phyloP scores from a whole-genome alignment of 2,888 invertebrate genomes.

The Pelosia muscerda region DNA sequence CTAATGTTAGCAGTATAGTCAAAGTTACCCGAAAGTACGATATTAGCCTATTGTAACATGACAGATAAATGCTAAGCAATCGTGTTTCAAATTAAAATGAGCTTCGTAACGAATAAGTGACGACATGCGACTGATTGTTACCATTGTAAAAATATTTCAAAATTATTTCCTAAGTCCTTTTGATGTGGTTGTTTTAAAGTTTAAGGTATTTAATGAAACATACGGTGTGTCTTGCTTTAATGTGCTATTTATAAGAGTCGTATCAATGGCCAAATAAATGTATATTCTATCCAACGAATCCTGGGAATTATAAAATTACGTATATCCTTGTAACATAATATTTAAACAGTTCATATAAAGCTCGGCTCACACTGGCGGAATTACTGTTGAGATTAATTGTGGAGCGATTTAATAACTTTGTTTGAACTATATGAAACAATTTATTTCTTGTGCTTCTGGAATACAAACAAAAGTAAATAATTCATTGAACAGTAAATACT shows the following conservation, averaged over 20 bases:
- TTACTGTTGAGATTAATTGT: neutral
- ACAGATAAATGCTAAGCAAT: conserved; percentile 31
- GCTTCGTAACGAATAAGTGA: conserved; percentile 64
- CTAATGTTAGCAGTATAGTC: conserved; percentile 6
- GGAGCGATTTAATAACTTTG: neutral
- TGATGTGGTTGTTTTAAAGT: conserved; percentile 48
- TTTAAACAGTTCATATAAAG: neutral
- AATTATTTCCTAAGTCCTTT: conserved; percentile 55
- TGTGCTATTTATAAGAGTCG: conserved; percentile 40
- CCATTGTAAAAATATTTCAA: conserved; percentile 48
- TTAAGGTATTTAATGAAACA: conserved; percentile 46
- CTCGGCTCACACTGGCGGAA: neutral
- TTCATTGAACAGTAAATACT: no score
- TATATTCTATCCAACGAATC: conserved; percentile 17
- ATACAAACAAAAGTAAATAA: neutral
- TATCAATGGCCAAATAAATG: conserved; percentile 29
- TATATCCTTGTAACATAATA: neutral
- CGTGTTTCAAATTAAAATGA: conserved; percentile 52
- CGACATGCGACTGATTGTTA: conserved; percentile 68
- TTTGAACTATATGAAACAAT: neutral
- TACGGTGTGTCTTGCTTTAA: conserved; percentile 49
- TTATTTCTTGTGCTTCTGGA: neutral
- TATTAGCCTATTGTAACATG: conserved; percentile 19
- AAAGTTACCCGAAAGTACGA: neutral
- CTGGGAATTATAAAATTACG: conserved; percentile 5